These are phyloP conservation scores for Bergia puertoricense DNA, from an alignment of 92 coral and sea anemone species.

Conservation along the genomic window DNA sequence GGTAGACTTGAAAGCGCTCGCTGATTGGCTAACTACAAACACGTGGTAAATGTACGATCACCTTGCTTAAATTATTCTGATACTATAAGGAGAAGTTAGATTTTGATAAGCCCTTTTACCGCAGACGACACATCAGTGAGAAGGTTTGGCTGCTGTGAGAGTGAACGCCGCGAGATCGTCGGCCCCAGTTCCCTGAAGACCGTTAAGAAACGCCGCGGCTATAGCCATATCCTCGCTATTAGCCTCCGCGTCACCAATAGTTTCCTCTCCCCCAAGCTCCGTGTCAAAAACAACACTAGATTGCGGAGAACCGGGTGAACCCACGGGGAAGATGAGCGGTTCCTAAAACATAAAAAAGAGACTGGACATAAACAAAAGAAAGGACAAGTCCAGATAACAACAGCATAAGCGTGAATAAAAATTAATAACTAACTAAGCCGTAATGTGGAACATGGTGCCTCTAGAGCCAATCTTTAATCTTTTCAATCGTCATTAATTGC, in stretches of 20 bases:
- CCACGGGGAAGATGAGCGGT: constrained; percentile 4
- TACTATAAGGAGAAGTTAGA: neutral
- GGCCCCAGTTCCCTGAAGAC: constrained; percentile 47
- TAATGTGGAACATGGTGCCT: no score
- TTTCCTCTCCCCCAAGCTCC: constrained; percentile 36
- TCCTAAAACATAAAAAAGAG: constrained; percentile 27
- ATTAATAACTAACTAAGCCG: no score
- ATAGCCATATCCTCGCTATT: constrained; percentile 48
- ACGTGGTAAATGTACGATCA: no score
- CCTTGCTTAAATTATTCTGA: neutral
- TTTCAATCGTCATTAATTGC: no score
- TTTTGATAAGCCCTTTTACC: neutral
- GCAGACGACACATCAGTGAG: neutral
- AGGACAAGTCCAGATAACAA: neutral
- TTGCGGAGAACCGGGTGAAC: constrained; percentile 26
- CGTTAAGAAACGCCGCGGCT: constrained; percentile 54
- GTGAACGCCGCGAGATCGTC: constrained; percentile 19
- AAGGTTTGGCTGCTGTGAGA: constrained; percentile 1
- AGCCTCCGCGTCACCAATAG: constrained; percentile 29
- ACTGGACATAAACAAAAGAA: no score
- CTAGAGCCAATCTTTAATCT: no score
- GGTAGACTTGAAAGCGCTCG: no score
- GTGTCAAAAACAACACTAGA: constrained; percentile 25
- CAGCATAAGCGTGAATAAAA: neutral
- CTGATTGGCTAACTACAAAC: no score